Evolutionary conservation across 1,140 invertebrate species (phyloP).

Genomic region (Formica exsecta): DNA sequence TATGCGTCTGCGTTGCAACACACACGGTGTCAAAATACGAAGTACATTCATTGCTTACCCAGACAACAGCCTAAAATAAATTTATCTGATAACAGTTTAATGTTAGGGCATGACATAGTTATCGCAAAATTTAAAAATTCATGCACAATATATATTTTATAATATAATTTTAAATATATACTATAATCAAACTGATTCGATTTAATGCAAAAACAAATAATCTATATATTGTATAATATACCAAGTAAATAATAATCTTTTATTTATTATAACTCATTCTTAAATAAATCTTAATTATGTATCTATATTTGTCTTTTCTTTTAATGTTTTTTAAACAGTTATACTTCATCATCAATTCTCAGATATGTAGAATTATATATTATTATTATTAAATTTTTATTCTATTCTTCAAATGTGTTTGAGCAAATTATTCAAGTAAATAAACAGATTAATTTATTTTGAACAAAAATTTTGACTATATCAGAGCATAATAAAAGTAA

Average conservation of each 20-base stretch:
- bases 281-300: slow-evolving; percentile 12
- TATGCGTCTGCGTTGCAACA: slow-evolving; percentile 88
- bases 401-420: background rate
- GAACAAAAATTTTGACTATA: too few species aligned
- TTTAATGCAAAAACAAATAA: background rate
- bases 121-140: background rate
- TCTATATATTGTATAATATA: background rate
- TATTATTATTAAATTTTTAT: slow-evolving; percentile 12
- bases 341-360: background rate
- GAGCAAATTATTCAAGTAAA: too few species aligned
- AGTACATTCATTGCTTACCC: slow-evolving; percentile 89
- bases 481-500: too few species aligned
- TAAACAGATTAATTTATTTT: too few species aligned
- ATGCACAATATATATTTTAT: background rate
- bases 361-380: background rate
- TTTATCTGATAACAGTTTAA: background rate
- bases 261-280: background rate
- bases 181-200: background rate
- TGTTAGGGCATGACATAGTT: background rate
- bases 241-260: background rate
- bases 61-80: slow-evolving; percentile 86
- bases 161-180: background rate
- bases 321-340: background rate
- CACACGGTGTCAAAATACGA: slow-evolving; percentile 88
- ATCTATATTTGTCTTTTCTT: background rate